Evolutionary conservation across 2,113 vertebrate genomes (phyloP), one percentile per base, ranked within the genome.

Genomic region (Turnix velox): DNA sequence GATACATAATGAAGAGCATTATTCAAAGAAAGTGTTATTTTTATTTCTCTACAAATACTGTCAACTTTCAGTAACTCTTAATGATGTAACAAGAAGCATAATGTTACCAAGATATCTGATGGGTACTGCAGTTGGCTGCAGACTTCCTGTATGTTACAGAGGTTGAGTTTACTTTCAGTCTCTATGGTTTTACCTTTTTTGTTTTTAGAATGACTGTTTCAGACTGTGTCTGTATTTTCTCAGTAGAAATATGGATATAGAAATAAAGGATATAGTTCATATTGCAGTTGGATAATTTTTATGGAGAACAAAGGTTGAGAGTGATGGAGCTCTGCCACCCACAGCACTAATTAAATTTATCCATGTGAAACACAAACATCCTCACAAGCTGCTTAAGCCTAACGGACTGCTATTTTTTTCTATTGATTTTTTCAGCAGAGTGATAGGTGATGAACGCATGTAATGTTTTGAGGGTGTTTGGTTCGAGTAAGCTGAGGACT

Each of bases 341-440:
- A 87, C 86, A 84, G 54, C 14, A 46, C 39, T 96, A 94, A 96
- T 96, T 94, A 94, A 93, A 96, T 95, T 90, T 93, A 91, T 90
- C 75, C 85, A 84, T 74, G 79, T 96, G 92, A 92, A 97, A 96
- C 76, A 90, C 69, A 96, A 95, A 87, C 88, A 90, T 93, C 57
- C 73, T 96, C 73, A 80, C 18, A n/a, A 62, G 55, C 84, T 95
- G 59, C 94, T 95, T 76, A 94, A 90, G 76, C 68, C n/a, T 67
- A 83, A 81, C 55, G 58, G 46, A 12, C 55, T 84, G 69, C 48
- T 88, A 6, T 12, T 74, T 65, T 54, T 79, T 66, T 22, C 12
- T 37, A 4, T 68, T 86, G 76, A 20, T 55, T 72, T 84, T 84
- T 69, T 52, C 10, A 67, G 42, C 25, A 63, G 55, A 55, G 5